phyloP scores from a whole-genome alignment of 2,888 invertebrate genomes.

The Hemithea aestivaria region DNA sequence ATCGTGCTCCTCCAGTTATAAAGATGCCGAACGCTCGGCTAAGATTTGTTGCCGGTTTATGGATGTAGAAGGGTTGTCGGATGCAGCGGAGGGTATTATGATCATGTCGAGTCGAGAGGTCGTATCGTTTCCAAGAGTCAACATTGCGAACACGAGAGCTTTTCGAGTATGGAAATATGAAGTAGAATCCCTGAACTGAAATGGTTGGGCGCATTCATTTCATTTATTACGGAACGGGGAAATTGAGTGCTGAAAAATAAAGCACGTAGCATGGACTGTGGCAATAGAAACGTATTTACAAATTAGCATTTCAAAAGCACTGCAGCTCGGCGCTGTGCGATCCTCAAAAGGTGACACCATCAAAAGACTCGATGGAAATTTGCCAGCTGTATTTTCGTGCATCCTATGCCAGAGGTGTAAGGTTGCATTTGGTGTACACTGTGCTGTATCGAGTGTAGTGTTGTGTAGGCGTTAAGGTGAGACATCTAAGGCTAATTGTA shows the following conservation, averaged over 20 bases:
- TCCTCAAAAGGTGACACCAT: constrained; percentile 45
- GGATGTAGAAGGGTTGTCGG: constrained; percentile 74
- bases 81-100: constrained; percentile 69
- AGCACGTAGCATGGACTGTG: constrained; percentile 4
- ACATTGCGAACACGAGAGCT: constrained; percentile 69
- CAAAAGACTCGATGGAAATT: constrained; percentile 25
- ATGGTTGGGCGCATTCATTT: constrained; percentile 30
- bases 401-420: constrained; percentile 13
- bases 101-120: constrained; percentile 72
- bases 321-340: constrained; percentile 29
- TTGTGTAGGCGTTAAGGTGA: constrained; percentile 46
- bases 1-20: constrained; percentile 72
- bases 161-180: constrained; percentile 55
- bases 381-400: neutral
- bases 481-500: constrained; percentile 68
- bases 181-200: constrained; percentile 46
- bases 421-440: constrained; percentile 13
- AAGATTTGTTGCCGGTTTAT: constrained; percentile 76
- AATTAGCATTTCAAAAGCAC: constrained; percentile 35
- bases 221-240: constrained; percentile 21
- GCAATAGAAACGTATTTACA: constrained; percentile 30
- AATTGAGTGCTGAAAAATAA: constrained; percentile 7
- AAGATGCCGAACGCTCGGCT: constrained; percentile 70
- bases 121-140: constrained; percentile 73
- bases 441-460: constrained; percentile 23